Conservation (phyloP, 2,888 invertebrate species). For the Nymphalis polychloros region DNA sequence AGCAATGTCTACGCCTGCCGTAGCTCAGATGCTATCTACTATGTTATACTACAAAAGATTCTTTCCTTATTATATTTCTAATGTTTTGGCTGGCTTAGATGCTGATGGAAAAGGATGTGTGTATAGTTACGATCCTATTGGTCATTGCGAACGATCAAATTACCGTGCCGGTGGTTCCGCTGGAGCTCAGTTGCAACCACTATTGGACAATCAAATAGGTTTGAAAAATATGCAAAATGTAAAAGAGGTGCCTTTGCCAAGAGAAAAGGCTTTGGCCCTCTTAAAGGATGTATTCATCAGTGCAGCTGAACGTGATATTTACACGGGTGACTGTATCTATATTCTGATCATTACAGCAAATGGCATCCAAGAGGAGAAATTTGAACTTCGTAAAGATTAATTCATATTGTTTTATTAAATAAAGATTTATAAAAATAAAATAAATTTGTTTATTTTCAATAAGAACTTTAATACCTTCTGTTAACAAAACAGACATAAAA, state of each 20-base stretch:
- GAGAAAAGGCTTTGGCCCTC: slow-evolving; percentile 91
- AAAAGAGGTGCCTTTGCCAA: slow-evolving; percentile 83
- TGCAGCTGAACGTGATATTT: slow-evolving; percentile 98
- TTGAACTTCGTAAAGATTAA: slow-evolving; percentile 94
- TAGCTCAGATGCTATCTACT: slow-evolving; percentile 97
- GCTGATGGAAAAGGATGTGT: slow-evolving; percentile 96
- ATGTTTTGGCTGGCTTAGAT: slow-evolving; percentile 96
- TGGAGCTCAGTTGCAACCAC: slow-evolving; percentile 93
- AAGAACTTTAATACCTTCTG: slow-evolving; percentile 36
- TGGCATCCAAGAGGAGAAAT: slow-evolving; percentile 88
- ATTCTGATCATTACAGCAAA: slow-evolving; percentile 94
- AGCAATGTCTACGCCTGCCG: slow-evolving; percentile 94
- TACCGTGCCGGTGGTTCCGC: slow-evolving; percentile 96
- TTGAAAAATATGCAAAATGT: slow-evolving; percentile 92
- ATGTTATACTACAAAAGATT: slow-evolving; percentile 98
- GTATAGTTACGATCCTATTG: slow-evolving; percentile 98
- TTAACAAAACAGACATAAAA: slow-evolving; percentile 47
- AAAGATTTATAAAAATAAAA: slow-evolving; percentile 44
- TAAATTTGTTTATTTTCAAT: slow-evolving; percentile 43
- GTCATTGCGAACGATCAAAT: slow-evolving; percentile 92
- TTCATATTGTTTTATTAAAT: slow-evolving; percentile 44
- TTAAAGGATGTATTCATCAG: slow-evolving; percentile 98
- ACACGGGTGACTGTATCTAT: slow-evolving; percentile 95
- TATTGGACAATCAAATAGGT: slow-evolving; percentile 98
- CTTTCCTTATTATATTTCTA: slow-evolving; percentile 98